These are phyloP conservation scores for Aphrophora alni DNA, from an alignment of 2,888 invertebrate genomes.

Conservation along the genomic window DNA sequence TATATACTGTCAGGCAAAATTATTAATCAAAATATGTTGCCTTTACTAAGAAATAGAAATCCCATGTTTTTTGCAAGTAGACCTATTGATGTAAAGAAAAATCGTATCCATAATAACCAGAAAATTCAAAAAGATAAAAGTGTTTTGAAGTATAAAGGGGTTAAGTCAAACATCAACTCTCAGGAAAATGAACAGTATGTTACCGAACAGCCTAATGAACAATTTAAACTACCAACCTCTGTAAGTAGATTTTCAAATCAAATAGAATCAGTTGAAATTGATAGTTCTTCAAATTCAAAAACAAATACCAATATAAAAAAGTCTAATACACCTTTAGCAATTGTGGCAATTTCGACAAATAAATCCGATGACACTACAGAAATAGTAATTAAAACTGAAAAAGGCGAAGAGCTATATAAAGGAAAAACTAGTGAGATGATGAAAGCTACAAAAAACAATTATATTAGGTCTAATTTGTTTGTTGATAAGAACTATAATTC, in stretches of 20 bases:
- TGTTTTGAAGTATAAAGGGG: not conserved
- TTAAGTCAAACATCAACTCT: not conserved
- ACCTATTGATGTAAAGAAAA: not conserved
- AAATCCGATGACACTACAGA: conserved; percentile 57
- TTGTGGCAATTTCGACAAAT: conserved; percentile 58
- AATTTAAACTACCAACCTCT: not conserved
- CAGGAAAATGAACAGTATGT: not conserved
- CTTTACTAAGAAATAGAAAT: conserved; percentile 10
- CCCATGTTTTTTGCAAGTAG: not conserved
- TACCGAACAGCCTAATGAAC: not conserved
- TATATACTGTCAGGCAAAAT: conserved; percentile 38
- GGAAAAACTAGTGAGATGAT: conserved; percentile 57
- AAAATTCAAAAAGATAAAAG: not conserved
- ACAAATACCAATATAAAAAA: not conserved
- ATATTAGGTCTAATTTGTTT: not conserved
- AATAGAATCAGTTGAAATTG: not conserved
- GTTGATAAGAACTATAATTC: not conserved
- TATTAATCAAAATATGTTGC: conserved; percentile 25
- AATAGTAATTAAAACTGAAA: conserved; percentile 57
- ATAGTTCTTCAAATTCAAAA: not conserved
- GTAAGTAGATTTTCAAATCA: not conserved
- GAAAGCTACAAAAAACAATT: conserved; percentile 55
- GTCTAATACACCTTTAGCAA: conserved; percentile 51
- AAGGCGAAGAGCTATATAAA: conserved; percentile 57
- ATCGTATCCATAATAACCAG: not conserved